Evolutionary conservation across 2,113 vertebrate genomes (phyloP), one percentile per base, ranked within the genome.

Genomic region (Salminus brasiliensis): DNA sequence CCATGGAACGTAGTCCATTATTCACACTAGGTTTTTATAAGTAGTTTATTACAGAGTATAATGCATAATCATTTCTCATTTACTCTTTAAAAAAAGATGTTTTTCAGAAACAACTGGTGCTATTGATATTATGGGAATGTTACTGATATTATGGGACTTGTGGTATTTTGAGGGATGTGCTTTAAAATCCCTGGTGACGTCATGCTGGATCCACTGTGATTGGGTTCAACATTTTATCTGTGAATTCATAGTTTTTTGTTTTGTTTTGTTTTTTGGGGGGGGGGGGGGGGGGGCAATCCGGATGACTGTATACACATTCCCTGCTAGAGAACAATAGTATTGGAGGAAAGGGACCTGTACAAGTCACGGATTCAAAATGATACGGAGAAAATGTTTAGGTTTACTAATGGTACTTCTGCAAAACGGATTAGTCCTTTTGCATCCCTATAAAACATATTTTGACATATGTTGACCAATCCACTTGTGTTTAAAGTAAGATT

Each of bases 391-490:
- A 55, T 63, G 55, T 83, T 72, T 79, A 72, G 69, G n/a, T 55
- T 53, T 75, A 82, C 81, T 82, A 83, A 83, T 78, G 73, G 63
- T 78, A 83, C 76, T 83, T 62, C n/a, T 43, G 67, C 75, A 49
- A 74, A 59, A 74, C 36, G 36, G 55, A 66, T 43, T 62, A 52
- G 69, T n/a, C 41, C 27, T 55, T 70, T 60, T 83, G 60, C 65
- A 79, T 79, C 76, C 65, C 73, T 79, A 69, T 70, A 71, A 74
- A 65, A 73, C 78, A 32, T 69, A 60, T 79, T 36, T n/a, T n/a
- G n/a, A n/a, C n/a, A n/a, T n/a, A n/a, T n/a, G n/a, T n/a, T 69
- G 57, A 79, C 45, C 76, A 57, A 70, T 76, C 77, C 60, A 80
- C 53, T 68, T 74, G 47, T 72, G 70, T 55, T 39, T 77, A 63